Conservation (phyloP, 2,888 invertebrate genomes). For the Drosophila neotestacea region DNA sequence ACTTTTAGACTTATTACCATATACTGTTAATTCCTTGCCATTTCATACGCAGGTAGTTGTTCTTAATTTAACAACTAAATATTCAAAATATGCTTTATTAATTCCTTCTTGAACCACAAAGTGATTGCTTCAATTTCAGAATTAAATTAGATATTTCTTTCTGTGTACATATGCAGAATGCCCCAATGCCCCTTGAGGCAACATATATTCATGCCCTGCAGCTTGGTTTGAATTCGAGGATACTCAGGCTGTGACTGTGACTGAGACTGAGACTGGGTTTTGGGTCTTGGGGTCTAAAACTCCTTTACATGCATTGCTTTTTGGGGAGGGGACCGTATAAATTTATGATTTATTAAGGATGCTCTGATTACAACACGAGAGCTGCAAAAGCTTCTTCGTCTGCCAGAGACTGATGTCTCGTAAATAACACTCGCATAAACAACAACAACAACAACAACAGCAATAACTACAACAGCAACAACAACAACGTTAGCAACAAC, state of each 20-base stretch:
- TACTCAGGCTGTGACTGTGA: neutral
- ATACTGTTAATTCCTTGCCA: no score
- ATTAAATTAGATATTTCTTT: constrained; percentile 8
- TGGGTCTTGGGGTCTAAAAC: constrained; percentile 5
- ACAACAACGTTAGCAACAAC: constrained; percentile 4
- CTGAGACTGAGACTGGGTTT: neutral
- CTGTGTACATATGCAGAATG: constrained; percentile 80
- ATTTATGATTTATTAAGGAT: constrained; percentile 85
- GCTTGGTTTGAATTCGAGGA: constrained; percentile 3
- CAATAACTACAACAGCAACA: constrained; percentile 18
- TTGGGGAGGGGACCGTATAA: constrained; percentile 68
- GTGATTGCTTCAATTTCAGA: no score
- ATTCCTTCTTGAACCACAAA: no score
- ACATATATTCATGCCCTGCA: constrained; percentile 21
- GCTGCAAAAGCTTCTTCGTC: constrained; percentile 35
- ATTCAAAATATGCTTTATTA: no score
- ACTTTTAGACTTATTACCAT: no score
- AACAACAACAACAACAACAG: constrained; percentile 37
- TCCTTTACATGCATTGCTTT: constrained; percentile 68
- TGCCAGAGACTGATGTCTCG: constrained; percentile 74
- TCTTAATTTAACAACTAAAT: no score
- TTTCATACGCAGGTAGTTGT: no score
- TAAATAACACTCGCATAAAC: constrained; percentile 70
- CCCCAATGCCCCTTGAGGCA: constrained; percentile 54
- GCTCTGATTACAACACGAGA: constrained; percentile 83